These are phyloP conservation scores for Oreochromis mossambicus DNA, from an alignment of 2,797 vertebrate genomes.

Conservation along the genomic window DNA sequence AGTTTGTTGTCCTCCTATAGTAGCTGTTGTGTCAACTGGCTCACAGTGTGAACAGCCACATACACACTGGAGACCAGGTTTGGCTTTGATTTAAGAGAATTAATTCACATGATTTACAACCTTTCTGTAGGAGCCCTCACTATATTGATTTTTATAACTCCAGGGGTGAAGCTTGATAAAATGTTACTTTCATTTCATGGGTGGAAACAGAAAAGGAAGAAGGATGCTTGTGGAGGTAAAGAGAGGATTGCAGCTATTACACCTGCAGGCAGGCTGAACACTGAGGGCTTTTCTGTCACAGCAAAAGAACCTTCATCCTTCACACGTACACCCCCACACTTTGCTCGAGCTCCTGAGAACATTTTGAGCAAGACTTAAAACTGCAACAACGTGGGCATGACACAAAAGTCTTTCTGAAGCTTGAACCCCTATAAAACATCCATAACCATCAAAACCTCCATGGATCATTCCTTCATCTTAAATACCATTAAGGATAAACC, in stretches of 20 bases:
- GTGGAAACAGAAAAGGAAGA: slow-evolving; percentile 50
- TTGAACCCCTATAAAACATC: neutral
- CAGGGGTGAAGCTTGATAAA: slow-evolving; percentile 61
- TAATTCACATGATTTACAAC: slow-evolving; percentile 64
- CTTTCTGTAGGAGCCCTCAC: slow-evolving; percentile 45
- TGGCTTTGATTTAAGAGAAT: slow-evolving; percentile 49
- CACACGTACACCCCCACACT: neutral
- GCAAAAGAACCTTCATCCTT: slow-evolving; percentile 15
- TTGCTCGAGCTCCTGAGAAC: slow-evolving; percentile 3
- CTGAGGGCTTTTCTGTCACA: slow-evolving; percentile 43
- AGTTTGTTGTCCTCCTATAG: neutral
- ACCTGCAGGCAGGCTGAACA: slow-evolving; percentile 26
- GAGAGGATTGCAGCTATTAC: slow-evolving; percentile 32
- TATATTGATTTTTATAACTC: slow-evolving; percentile 65
- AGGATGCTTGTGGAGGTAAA: slow-evolving; percentile 25
- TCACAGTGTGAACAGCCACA: slow-evolving; percentile 19
- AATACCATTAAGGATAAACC: neutral
- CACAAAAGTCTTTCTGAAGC: slow-evolving; percentile 1
- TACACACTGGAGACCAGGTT: slow-evolving; percentile 16
- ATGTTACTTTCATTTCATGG: slow-evolving; percentile 69
- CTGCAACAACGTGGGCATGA: neutral
- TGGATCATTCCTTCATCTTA: neutral
- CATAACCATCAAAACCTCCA: neutral
- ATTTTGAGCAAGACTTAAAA: slow-evolving; percentile 25
- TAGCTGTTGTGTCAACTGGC: neutral